These are phyloP conservation scores for Chloroclystis v-ata DNA, from an alignment of 2,888 invertebrate genomes.

Conservation along the genomic window DNA sequence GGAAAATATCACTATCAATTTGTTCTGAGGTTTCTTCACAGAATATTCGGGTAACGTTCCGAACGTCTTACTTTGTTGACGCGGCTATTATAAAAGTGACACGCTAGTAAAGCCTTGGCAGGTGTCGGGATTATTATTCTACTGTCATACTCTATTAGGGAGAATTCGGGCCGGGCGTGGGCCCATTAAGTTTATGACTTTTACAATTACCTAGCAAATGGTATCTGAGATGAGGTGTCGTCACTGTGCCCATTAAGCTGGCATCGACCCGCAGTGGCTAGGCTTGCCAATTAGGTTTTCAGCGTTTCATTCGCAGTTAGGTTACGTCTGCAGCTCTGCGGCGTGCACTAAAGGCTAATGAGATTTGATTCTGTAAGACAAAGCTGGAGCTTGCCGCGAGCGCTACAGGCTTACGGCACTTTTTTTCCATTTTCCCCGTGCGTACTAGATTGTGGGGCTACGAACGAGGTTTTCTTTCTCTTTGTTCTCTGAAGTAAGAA, in stretches of 20 bases:
- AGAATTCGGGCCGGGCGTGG: constrained; percentile 2
- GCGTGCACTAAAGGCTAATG: constrained; percentile 38
- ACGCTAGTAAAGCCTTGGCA: constrained; percentile 25
- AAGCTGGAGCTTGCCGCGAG: constrained; percentile 34
- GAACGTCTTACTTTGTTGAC: constrained; percentile 23
- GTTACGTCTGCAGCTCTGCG: constrained; percentile 12
- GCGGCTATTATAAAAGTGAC: constrained; percentile 27
- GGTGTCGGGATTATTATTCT: constrained; percentile 21
- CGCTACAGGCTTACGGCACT: constrained; percentile 32
- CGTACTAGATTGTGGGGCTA: constrained; percentile 37
- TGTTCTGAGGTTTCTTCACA: constrained; percentile 23
- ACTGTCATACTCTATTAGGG: constrained; percentile 16
- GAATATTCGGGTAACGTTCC: constrained; percentile 22
- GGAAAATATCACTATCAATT: constrained; percentile 27
- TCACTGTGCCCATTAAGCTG: constrained; percentile 7
- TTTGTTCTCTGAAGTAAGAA: constrained; percentile 17
- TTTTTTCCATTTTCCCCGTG: constrained; percentile 40
- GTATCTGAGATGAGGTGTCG: constrained; percentile 9
- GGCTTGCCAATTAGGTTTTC: constrained; percentile 19
- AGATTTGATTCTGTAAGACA: constrained; percentile 48
- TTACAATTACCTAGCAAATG: constrained; percentile 12
- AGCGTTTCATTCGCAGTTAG: constrained; percentile 20
- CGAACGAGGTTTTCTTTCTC: constrained; percentile 48
- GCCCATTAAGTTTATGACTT: constrained; percentile 11
- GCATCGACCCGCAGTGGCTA: constrained; percentile 13